Percentiles rank a stretch among this genome's conserved stretches.
Conservation (phyloP, 2,888 invertebrate species). For the Melieria crassipennis region DNA sequence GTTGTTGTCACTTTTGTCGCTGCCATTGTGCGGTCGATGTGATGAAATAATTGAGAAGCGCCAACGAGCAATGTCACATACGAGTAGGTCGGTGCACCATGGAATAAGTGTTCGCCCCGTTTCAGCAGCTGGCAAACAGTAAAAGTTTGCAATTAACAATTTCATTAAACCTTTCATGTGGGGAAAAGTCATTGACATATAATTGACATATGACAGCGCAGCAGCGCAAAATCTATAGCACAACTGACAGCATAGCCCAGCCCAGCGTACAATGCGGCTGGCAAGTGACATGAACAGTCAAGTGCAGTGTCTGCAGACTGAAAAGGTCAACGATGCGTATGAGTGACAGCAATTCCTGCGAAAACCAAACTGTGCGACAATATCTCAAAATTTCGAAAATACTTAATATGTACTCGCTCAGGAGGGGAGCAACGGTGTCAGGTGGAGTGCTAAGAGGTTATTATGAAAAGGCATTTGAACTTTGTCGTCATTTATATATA, state of each 20-base stretch:
- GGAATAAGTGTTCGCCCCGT: background rate
- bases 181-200: constrained; percentile 30
- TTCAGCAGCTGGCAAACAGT: constrained; percentile 15
- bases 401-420: background rate
- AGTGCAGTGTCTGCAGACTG: background rate
- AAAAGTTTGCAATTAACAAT: constrained; percentile 32
- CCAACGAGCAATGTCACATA: constrained; percentile 14
- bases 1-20: constrained; percentile 18
- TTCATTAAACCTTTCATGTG: constrained; percentile 28
- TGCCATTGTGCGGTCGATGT: constrained; percentile 20
- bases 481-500: background rate
- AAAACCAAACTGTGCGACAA: background rate
- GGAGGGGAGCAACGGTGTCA: too few species aligned
- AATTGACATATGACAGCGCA: constrained; percentile 20
- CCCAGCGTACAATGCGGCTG: background rate
- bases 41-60: constrained; percentile 24
- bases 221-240: constrained; percentile 2
- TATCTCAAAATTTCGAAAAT: too few species aligned
- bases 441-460: background rate
- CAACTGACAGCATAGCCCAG: background rate
- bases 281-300: background rate
- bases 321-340: constrained; percentile 2
- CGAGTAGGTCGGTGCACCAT: background rate
- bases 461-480: background rate
- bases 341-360: background rate